Evolutionary conservation across 2,888 invertebrate genomes (phyloP).

Genomic region (Seladonia tumulorum): DNA sequence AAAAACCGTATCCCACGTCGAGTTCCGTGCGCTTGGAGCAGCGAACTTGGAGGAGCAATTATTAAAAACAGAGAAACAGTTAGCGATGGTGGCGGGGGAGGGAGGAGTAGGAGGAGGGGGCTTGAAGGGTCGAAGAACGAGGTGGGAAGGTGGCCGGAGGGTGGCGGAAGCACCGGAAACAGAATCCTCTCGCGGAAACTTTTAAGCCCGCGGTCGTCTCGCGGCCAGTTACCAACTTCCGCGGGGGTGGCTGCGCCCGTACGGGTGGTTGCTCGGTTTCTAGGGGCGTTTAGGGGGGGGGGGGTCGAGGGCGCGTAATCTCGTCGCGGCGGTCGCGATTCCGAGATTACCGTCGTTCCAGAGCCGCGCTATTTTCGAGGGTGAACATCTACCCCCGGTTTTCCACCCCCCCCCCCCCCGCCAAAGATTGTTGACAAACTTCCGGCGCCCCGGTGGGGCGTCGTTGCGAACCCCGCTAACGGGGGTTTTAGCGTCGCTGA

Average conservation of each 20-base stretch:
- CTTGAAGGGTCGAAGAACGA: not conserved
- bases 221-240: conserved; percentile 52
- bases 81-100: not conserved
- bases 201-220: conserved; percentile 55
- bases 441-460: conserved; percentile 22
- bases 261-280: conserved; percentile 12
- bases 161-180: not conserved
- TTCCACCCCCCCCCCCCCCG: not conserved
- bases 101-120: not conserved
- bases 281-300: conserved; percentile 12
- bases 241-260: not conserved
- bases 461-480: conserved; percentile 35
- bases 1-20: not conserved
- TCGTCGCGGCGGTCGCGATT: conserved; percentile 48
- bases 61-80: not conserved
- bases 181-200: conserved; percentile 40
- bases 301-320: conserved; percentile 45
- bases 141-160: not conserved
- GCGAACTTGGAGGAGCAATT: not conserved
- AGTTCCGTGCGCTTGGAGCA: not conserved
- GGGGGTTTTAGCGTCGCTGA: conserved; percentile 45
- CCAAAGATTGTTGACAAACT: conserved; percentile 46
- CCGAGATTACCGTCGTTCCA: conserved; percentile 53
- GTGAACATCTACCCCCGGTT: conserved; percentile 4
- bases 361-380: conserved; percentile 27